phyloP scores from a whole-genome alignment of 2,888 invertebrate genomes.

The Acanthococcus lagerstroemiae region DNA sequence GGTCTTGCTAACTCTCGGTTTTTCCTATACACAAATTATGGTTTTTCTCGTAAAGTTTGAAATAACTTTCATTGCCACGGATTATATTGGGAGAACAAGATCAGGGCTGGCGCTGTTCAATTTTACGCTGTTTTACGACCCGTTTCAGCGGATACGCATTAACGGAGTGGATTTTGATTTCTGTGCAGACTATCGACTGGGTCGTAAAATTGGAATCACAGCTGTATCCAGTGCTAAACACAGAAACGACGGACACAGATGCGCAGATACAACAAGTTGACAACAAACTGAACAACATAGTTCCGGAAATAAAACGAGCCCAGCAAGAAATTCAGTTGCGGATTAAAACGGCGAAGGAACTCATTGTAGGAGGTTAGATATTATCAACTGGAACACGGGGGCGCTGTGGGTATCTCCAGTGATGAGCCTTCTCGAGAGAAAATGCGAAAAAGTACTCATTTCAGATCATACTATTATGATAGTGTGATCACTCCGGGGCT shows the following conservation, averaged over 20 bases:
- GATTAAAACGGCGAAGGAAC: slow-evolving; percentile 55
- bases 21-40: background rate
- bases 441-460: too few species aligned
- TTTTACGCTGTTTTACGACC: too few species aligned
- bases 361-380: slow-evolving; percentile 50
- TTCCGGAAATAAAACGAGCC: slow-evolving; percentile 53
- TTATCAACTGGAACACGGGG: background rate
- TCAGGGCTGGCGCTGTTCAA: too few species aligned
- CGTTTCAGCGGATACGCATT: too few species aligned
- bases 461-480: too few species aligned
- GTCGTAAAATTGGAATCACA: slow-evolving; percentile 59
- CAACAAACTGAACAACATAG: slow-evolving; percentile 48
- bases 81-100: too few species aligned
- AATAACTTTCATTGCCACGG: background rate
- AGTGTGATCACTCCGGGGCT: too few species aligned
- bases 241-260: slow-evolving; percentile 50
- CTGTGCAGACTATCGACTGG: slow-evolving; percentile 52
- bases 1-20: too few species aligned
- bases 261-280: slow-evolving; percentile 50
- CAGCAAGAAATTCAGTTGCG: slow-evolving; percentile 57
- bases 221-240: slow-evolving; percentile 63
- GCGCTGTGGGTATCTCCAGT: background rate
- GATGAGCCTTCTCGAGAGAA: background rate
- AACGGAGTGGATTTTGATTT: too few species aligned
- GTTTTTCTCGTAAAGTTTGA: background rate